Conservation (phyloP, 2,797 vertebrate genomes). For the Leuciscus waleckii region DNA sequence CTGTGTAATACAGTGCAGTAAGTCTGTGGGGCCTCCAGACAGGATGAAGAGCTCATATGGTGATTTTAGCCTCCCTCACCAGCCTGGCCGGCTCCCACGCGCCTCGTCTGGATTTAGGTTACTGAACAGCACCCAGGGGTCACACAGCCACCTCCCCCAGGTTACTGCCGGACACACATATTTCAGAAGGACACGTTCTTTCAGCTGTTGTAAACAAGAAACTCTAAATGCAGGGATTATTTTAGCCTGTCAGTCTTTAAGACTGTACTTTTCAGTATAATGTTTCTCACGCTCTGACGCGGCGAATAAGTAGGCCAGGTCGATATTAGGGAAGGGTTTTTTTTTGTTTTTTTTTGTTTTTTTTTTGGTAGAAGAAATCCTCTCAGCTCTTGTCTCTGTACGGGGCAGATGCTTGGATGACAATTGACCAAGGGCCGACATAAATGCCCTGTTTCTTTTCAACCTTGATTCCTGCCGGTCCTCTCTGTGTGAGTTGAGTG, state of each 20-base stretch:
- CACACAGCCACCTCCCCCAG: conserved; percentile 30
- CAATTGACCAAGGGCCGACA: background rate
- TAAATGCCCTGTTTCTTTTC: background rate
- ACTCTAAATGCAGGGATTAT: conserved; percentile 25
- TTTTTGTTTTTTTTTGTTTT: background rate
- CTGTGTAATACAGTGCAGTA: conserved; percentile 32
- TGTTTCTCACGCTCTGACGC: background rate
- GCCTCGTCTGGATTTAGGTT: conserved; percentile 55
- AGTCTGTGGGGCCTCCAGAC: conserved; percentile 63
- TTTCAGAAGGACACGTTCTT: conserved; percentile 38
- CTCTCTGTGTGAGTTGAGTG: background rate
- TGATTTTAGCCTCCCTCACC: conserved; percentile 47
- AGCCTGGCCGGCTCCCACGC: conserved; percentile 43
- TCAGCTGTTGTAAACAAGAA: conserved; percentile 36
- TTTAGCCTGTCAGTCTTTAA: background rate
- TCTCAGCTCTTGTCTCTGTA: conserved; percentile 6
- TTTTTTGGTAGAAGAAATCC: conserved; percentile 32
- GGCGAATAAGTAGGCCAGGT: conserved; percentile 33
- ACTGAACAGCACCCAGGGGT: conserved; percentile 45
- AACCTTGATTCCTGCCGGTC: conserved; percentile 1
- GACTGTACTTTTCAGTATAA: conserved; percentile 26
- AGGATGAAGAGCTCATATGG: conserved; percentile 60
- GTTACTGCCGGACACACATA: conserved; percentile 38
- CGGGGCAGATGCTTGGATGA: conserved; percentile 25
- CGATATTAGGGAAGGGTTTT: background rate